Percentiles rank a stretch among this genome's conserved stretches.
Evolutionary conservation across 2,113 vertebrate genomes (phyloP).

Genomic region (Corydoras sp.): DNA sequence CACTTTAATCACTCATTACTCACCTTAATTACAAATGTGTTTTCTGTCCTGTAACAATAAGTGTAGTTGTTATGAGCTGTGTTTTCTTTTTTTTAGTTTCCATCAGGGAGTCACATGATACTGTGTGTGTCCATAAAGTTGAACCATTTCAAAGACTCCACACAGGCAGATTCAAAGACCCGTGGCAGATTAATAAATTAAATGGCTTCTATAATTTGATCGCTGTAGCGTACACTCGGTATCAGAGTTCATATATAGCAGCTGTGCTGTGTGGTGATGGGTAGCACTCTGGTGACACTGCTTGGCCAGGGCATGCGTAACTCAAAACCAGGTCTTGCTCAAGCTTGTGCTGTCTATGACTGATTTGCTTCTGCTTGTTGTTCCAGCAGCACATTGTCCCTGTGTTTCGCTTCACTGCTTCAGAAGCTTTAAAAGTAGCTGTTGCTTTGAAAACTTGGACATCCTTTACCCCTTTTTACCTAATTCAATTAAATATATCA

Average conservation of each 20-base stretch:
- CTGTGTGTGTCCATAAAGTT: slow-evolving; percentile 19
- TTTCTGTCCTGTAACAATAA: not conserved
- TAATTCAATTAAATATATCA: no score
- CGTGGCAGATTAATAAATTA: slow-evolving; percentile 35
- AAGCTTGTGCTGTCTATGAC: no score
- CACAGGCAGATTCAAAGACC: slow-evolving; percentile 11
- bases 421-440: slow-evolving; percentile 1
- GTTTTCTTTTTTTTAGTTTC: not conserved
- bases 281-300: slow-evolving; percentile 31
- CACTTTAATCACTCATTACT: no score
- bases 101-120: slow-evolving; percentile 4
- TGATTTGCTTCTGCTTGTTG: not conserved
- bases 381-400: not conserved
- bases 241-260: slow-evolving; percentile 40
- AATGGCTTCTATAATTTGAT: slow-evolving; percentile 31
- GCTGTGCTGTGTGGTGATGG: slow-evolving; percentile 28
- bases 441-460: not conserved
- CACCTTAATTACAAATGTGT: not conserved
- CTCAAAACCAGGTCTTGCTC: no score
- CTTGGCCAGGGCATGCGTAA: no score
- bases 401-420: slow-evolving; percentile 24
- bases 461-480: no score
- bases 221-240: slow-evolving; percentile 22
- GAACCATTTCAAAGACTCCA: slow-evolving; percentile 15
- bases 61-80: slow-evolving; percentile 1